Conservation (phyloP, 1,140 invertebrate genomes). For the Trachymyrmex septentrionalis region DNA sequence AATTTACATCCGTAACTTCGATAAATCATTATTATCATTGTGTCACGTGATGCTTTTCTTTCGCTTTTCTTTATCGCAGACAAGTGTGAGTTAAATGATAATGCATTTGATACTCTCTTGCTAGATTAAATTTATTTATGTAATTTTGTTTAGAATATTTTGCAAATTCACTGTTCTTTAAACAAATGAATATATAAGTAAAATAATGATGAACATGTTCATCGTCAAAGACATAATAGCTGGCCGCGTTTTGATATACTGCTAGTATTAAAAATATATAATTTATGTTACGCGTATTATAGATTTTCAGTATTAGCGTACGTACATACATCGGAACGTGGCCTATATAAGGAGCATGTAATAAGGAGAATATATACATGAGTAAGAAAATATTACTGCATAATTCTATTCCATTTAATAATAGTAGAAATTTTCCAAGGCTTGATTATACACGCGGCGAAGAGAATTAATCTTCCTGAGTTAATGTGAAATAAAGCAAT, state of each 20-base stretch:
- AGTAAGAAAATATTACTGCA: not conserved
- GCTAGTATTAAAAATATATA: too few species aligned
- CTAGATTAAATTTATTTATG: constrained; percentile 20
- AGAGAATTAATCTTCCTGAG: constrained; percentile 5
- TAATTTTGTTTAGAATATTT: constrained; percentile 21
- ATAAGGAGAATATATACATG: not conserved
- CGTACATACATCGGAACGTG: too few species aligned
- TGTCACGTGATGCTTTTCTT: constrained; percentile 24
- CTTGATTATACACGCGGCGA: constrained; percentile 6
- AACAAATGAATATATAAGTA: constrained; percentile 9
- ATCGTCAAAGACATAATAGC: too few species aligned
- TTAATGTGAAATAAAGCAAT: constrained; percentile 25
- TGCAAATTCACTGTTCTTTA: not conserved
- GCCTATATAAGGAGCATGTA: too few species aligned
- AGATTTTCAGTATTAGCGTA: too few species aligned
- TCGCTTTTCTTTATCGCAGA: not conserved
- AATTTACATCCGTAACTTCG: not conserved
- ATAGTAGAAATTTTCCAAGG: not conserved
- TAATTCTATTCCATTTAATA: not conserved
- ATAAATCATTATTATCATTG: constrained; percentile 6
- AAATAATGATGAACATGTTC: constrained; percentile 2
- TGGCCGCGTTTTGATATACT: too few species aligned
- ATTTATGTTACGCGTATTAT: too few species aligned
- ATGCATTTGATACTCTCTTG: not conserved
- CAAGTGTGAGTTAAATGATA: not conserved